Evolutionary conservation across 2,888 invertebrate species (phyloP).

Genomic region (Physocephala rufipes): DNA sequence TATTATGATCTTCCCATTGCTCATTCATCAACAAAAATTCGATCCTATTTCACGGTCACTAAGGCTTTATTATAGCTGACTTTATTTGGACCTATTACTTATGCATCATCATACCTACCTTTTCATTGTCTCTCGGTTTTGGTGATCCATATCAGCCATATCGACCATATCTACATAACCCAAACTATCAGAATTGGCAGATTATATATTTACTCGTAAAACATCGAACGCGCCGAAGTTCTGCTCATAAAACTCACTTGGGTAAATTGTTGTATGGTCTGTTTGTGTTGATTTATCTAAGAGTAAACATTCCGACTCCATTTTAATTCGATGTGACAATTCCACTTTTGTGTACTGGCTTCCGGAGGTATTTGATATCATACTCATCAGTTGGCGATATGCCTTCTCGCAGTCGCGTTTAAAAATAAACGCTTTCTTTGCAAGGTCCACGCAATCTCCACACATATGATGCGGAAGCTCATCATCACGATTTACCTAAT

Average conservation of each 20-base stretch:
- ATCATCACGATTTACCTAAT: conserved; percentile 64
- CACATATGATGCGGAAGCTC: conserved; percentile 64
- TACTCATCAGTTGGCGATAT: conserved; percentile 55
- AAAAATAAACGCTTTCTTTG: conserved; percentile 59
- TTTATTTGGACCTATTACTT: no score
- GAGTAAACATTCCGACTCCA: background rate
- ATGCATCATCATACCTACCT: background rate
- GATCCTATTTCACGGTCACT: no score
- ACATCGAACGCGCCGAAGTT: conserved; percentile 44
- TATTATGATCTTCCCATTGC: no score
- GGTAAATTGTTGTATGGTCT: conserved; percentile 44
- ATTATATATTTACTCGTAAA: conserved; percentile 41
- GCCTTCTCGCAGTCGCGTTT: conserved; percentile 61
- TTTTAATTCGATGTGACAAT: background rate
- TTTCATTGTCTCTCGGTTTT: conserved; percentile 6
- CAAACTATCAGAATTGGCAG: background rate
- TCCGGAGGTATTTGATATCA: conserved; percentile 42
- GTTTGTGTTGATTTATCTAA: conserved; percentile 46
- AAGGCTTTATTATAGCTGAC: no score
- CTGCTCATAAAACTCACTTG: conserved; percentile 51
- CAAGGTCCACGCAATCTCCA: conserved; percentile 54
- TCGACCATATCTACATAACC: conserved; percentile 16
- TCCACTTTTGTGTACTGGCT: background rate
- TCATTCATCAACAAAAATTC: no score
- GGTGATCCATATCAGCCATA: background rate